Conservation (phyloP, 1,140 invertebrate species). For the Drosophila persimilis region DNA sequence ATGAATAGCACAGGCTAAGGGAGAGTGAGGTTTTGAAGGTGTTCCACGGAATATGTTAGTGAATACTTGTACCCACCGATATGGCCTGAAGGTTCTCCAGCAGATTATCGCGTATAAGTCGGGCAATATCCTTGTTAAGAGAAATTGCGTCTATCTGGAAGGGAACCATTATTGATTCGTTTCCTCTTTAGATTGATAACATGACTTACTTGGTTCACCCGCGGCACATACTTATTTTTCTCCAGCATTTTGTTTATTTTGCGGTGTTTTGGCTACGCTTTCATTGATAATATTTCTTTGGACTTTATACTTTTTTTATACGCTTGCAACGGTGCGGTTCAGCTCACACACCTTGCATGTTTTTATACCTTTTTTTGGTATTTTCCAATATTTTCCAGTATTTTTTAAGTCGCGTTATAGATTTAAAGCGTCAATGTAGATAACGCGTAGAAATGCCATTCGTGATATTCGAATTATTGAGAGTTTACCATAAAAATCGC, state of each 20-base stretch:
- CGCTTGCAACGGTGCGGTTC: background rate
- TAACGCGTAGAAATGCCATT: too few relatives aligned
- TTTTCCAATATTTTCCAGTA: too few relatives aligned
- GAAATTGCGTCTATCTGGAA: constrained; percentile 84
- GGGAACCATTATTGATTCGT: constrained; percentile 1
- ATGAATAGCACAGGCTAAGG: constrained; percentile 84
- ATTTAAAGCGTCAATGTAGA: too few relatives aligned
- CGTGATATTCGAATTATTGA: too few relatives aligned
- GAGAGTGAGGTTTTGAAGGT: background rate
- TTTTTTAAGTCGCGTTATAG: too few relatives aligned
- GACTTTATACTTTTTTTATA: constrained; percentile 66
- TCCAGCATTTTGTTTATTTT: constrained; percentile 68
- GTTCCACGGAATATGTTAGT: background rate
- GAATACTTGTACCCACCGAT: constrained; percentile 79
- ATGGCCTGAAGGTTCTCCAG: constrained; percentile 84
- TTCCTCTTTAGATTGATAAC: background rate
- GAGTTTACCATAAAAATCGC: too few relatives aligned
- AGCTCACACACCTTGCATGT: too few relatives aligned
- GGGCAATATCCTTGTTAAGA: constrained; percentile 85
- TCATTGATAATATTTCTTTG: constrained; percentile 41
- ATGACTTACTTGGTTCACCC: constrained; percentile 83
- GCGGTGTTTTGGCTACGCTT: constrained; percentile 4
- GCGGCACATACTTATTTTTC: constrained; percentile 78
- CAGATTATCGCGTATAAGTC: constrained; percentile 84
- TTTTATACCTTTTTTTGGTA: too few relatives aligned